Conservation (phyloP, 2,113 vertebrate genomes). For the Alethe diademata region DNA sequence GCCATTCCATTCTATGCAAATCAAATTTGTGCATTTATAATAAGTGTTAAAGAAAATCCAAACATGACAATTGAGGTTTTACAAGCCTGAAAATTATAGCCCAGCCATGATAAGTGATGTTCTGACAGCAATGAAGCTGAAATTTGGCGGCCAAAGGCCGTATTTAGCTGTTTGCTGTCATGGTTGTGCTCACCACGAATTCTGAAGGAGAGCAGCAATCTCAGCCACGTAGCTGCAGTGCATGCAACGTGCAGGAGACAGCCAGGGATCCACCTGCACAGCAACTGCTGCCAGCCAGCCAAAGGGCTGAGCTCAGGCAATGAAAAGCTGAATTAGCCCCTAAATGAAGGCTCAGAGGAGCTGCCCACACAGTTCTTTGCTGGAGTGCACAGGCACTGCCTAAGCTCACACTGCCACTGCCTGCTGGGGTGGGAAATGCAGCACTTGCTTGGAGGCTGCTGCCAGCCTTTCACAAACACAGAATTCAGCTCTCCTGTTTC, state of each 20-base stretch:
- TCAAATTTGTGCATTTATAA: constrained; percentile 32
- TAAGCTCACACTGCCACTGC: accelerated
- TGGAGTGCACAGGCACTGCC: background rate
- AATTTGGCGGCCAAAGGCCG: background rate
- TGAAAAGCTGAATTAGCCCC: background rate
- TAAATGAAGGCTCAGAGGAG: background rate
- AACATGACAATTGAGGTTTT: constrained; percentile 39
- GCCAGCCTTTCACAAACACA: background rate
- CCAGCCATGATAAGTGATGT: background rate
- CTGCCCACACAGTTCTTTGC: background rate
- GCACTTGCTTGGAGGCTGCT: background rate
- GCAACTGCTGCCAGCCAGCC: background rate
- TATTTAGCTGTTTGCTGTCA: background rate
- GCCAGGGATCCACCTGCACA: background rate
- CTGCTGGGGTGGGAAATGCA: background rate
- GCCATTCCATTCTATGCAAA: constrained; percentile 43
- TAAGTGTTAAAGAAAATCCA: constrained; percentile 37
- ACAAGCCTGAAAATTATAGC: constrained; percentile 43
- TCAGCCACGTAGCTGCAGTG: accelerated
- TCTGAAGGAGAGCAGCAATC: background rate
- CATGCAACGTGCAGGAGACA: accelerated
- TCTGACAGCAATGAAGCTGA: constrained; percentile 13
- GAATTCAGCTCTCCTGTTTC: accelerated
- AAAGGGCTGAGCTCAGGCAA: background rate
- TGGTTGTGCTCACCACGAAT: background rate